Evolutionary conservation across 2,888 invertebrate species (phyloP).

Genomic region (Acheta domesticus): DNA sequence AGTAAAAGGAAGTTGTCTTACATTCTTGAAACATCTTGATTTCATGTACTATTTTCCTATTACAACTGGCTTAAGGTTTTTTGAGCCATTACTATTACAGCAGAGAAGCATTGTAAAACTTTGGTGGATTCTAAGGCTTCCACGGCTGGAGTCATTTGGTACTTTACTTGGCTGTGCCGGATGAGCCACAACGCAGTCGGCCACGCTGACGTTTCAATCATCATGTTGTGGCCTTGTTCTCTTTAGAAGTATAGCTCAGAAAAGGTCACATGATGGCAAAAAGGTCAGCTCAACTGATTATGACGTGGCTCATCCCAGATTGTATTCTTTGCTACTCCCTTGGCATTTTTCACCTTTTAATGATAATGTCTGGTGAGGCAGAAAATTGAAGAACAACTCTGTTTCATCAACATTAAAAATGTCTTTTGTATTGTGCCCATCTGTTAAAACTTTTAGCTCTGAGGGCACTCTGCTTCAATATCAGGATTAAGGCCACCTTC

Average conservation of each 20-base stretch:
- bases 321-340: conserved; percentile 22
- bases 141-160: no score
- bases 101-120: neutral
- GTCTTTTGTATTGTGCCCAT: conserved; percentile 2
- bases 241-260: no score
- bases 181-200: no score
- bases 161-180: no score
- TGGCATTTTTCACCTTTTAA: conserved; percentile 23
- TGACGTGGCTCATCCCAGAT: neutral
- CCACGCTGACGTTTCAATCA: no score
- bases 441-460: conserved; percentile 1
- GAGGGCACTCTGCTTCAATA: neutral
- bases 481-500: no score
- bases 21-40: neutral
- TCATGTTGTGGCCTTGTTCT: no score
- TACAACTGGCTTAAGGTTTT: neutral
- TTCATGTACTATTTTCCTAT: neutral
- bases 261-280: no score
- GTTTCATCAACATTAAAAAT: conserved; percentile 22
- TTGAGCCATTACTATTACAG: neutral
- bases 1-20: no score
- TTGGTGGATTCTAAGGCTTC: no score
- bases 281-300: no score
- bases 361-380: conserved; percentile 23
- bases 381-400: conserved; percentile 24